Conservation (phyloP, 2,113 vertebrate species). For the Corythoichthys haematopterus region DNA sequence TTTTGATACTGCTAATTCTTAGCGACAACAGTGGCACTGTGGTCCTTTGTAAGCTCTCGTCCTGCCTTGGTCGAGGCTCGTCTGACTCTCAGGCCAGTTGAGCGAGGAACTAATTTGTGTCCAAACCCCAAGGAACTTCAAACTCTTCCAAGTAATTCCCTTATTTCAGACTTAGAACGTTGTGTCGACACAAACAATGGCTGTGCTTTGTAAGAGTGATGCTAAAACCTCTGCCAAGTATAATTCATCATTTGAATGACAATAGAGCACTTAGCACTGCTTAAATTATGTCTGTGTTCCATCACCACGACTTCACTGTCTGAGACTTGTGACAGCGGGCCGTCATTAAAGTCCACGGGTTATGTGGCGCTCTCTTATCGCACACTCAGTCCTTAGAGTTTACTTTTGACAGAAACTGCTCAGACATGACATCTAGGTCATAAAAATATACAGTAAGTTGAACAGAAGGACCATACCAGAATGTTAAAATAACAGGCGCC, state of each 20-base stretch:
- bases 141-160: conserved; percentile 73
- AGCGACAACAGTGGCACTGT: conserved; percentile 4
- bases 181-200: conserved; percentile 74
- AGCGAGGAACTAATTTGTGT: conserved; percentile 70
- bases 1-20: conserved; percentile 30
- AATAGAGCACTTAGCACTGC: conserved; percentile 73
- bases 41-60: conserved; percentile 26
- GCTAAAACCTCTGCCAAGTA: conserved; percentile 75
- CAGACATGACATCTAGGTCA: conserved; percentile 22
- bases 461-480: not conserved
- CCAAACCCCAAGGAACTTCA: conserved; percentile 69
- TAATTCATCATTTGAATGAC: conserved; percentile 79
- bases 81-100: conserved; percentile 47
- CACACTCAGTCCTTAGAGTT: conserved; percentile 56
- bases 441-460: not conserved
- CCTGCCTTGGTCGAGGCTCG: conserved; percentile 39
- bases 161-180: conserved; percentile 66
- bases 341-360: conserved; percentile 65
- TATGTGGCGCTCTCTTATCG: conserved; percentile 67
- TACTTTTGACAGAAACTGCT: conserved; percentile 59
- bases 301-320: conserved; percentile 64
- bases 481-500: not conserved
- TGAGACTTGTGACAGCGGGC: conserved; percentile 64
- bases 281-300: conserved; percentile 70
- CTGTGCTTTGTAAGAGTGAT: conserved; percentile 72